Evolutionary conservation across 2,113 vertebrate species (phyloP).

Genomic region (Pandion haliaetus): DNA sequence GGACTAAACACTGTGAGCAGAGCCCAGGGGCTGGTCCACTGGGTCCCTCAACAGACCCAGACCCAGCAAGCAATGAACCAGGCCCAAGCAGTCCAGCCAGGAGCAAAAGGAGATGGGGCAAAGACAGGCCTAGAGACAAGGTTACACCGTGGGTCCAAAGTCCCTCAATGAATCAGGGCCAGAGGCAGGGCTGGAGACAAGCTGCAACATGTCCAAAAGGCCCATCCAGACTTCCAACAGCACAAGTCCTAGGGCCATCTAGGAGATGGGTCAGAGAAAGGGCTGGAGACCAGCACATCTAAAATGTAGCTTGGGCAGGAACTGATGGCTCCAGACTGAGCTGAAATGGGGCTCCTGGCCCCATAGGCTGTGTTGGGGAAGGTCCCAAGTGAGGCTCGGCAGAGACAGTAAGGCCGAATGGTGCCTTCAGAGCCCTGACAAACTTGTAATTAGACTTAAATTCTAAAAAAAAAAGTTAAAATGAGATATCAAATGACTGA

Average conservation of each 20-base stretch:
- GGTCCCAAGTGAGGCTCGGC: background rate
- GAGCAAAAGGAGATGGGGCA: background rate
- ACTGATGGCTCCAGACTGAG: background rate
- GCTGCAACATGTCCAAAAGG: rapidly evolving
- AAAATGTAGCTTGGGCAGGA: background rate
- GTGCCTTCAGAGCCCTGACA: background rate
- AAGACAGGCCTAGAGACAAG: background rate
- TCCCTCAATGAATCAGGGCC: no score
- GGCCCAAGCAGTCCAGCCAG: background rate
- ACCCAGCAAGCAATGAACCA: background rate
- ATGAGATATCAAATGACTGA: background rate
- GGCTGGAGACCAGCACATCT: background rate
- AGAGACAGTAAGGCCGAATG: rapidly evolving
- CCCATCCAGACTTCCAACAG: background rate
- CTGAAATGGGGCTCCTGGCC: background rate
- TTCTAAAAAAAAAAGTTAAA: background rate
- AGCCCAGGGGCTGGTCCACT: rapidly evolving
- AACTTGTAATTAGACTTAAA: background rate
- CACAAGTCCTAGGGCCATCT: background rate
- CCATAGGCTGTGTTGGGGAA: background rate
- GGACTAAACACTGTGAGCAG: background rate
- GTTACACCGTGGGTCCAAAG: background rate
- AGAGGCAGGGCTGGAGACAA: background rate
- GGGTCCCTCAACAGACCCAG: rapidly evolving
- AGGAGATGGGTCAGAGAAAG: background rate